Evolutionary conservation across 2,888 invertebrate genomes (phyloP).

Genomic region (Eupithecia pulchellata): DNA sequence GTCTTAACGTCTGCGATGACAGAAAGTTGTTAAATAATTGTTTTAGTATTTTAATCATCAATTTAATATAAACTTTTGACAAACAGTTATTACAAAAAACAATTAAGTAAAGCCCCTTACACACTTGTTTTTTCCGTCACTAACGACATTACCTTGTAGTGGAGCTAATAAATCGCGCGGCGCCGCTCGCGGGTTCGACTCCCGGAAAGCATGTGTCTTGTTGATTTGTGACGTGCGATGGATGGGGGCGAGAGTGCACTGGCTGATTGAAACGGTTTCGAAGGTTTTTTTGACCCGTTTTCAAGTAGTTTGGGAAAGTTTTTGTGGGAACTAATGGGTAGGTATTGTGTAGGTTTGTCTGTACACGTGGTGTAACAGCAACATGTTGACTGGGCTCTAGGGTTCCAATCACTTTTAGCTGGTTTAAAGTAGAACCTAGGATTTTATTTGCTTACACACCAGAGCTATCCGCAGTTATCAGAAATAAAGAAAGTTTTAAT

Average conservation of each 20-base stretch:
- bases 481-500: too few species aligned
- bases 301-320: constrained; percentile 11
- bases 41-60: not conserved
- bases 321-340: constrained; percentile 8
- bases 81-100: constrained; percentile 14
- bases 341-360: not conserved
- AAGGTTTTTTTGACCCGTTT: constrained; percentile 16
- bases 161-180: constrained; percentile 73
- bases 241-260: constrained; percentile 58
- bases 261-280: constrained; percentile 38
- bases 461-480: too few species aligned
- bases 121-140: constrained; percentile 53
- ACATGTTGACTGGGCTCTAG: not conserved
- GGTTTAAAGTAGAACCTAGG: too few species aligned
- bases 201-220: constrained; percentile 80
- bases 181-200: constrained; percentile 69
- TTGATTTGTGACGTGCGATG: constrained; percentile 79
- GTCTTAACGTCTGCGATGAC: not conserved
- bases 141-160: constrained; percentile 69
- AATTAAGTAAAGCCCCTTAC: constrained; percentile 32
- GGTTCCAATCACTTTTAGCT: not conserved
- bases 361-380: not conserved
- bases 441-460: too few species aligned
- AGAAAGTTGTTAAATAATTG: not conserved
- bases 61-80: not conserved